phyloP scores from a whole-genome alignment of 2,113 vertebrate species.

The Todiramphus chloris region DNA sequence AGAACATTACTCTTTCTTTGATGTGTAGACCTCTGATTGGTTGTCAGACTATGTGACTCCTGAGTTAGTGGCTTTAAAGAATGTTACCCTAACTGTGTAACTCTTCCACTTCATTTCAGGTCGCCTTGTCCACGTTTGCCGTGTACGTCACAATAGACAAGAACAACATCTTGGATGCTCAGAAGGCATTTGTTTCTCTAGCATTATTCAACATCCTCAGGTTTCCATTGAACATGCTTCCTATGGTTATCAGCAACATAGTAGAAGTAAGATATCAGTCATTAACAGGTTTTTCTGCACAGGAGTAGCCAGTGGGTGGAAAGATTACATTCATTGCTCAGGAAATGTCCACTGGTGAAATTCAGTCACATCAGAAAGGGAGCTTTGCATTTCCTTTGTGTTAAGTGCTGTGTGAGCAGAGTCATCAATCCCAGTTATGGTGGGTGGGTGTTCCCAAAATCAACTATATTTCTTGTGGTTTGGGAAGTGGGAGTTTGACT shows the following conservation, averaged over 20 bases:
- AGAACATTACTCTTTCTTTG: not conserved
- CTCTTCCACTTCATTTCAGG: slow-evolving; percentile 36
- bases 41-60: not conserved
- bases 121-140: slow-evolving; percentile 84
- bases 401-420: not conserved
- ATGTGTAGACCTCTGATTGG: not conserved
- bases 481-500: not conserved
- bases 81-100: not conserved
- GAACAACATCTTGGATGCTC: slow-evolving; percentile 84
- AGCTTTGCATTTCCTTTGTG: not conserved
- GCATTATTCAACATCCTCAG: slow-evolving; percentile 96
- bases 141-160: slow-evolving; percentile 83
- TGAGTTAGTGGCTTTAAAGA: not conserved
- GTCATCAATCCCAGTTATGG: accelerated
- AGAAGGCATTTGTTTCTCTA: slow-evolving; percentile 92
- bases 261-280: slow-evolving; percentile 80
- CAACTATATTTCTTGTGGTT: not conserved
- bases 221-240: slow-evolving; percentile 92
- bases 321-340: not conserved
- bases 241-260: slow-evolving; percentile 96
- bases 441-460: not conserved
- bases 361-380: not conserved
- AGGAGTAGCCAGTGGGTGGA: not conserved
- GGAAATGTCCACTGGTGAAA: not conserved
- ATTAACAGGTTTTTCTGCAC: not conserved